phyloP scores from a whole-genome alignment of 2,888 invertebrate species.

The Myathropa florea region DNA sequence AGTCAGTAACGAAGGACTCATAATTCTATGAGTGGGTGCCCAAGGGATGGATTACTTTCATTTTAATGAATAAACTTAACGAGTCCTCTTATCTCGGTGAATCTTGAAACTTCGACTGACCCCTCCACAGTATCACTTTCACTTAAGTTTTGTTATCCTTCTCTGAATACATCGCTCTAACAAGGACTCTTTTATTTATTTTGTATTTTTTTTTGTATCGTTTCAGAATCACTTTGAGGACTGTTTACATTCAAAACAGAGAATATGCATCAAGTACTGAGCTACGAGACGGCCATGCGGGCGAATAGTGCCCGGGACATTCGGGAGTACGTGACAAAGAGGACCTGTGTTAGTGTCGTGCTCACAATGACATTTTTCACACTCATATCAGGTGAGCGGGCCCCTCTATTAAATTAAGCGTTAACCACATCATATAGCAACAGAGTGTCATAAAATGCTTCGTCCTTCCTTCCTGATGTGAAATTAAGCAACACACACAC shows the following conservation, averaged over 20 bases:
- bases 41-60: not conserved
- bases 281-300: constrained; percentile 80
- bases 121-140: not conserved
- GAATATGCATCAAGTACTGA: constrained; percentile 80
- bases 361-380: constrained; percentile 80
- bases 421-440: not conserved
- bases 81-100: not conserved
- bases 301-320: constrained; percentile 78
- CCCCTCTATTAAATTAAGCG: not conserved
- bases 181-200: not conserved
- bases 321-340: constrained; percentile 79
- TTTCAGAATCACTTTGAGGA: constrained; percentile 28
- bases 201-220: constrained; percentile 10
- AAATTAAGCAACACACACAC: not conserved
- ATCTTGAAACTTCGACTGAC: not conserved
- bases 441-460: constrained; percentile 4
- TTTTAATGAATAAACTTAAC: not conserved
- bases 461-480: constrained; percentile 11
- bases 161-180: not conserved
- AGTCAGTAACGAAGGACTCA: not conserved
- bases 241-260: not conserved
- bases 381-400: constrained; percentile 78
- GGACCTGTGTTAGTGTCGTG: constrained; percentile 79
- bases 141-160: no score
- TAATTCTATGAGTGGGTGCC: no score